Evolutionary conservation across 1,140 invertebrate genomes (phyloP).

Genomic region (Caenorhabditis tropicalis): DNA sequence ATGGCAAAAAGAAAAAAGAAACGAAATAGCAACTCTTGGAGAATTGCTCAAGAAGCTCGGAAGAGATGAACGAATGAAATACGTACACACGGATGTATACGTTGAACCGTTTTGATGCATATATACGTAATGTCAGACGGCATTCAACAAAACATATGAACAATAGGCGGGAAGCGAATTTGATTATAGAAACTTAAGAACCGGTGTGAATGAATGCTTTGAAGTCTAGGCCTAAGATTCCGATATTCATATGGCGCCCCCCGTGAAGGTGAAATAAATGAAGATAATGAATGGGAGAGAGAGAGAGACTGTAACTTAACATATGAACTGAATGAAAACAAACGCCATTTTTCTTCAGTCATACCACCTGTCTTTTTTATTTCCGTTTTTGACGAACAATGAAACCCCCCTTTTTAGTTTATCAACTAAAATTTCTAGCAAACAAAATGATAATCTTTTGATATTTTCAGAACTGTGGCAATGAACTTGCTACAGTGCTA

Average conservation of each 20-base stretch:
- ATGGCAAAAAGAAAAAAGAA: not conserved
- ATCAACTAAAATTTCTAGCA: not conserved
- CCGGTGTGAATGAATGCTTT: slow-evolving; percentile 26
- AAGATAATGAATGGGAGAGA: not conserved
- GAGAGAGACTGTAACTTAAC: not conserved
- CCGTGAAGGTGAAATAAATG: slow-evolving; percentile 17
- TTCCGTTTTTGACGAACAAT: not conserved
- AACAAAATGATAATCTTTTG: not conserved
- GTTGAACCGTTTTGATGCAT: not conserved
- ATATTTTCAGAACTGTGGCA: slow-evolving; percentile 37
- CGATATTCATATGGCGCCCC: not conserved
- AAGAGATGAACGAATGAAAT: slow-evolving; percentile 26
- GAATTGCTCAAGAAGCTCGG: not conserved
- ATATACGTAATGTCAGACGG: not conserved
- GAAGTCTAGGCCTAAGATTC: not conserved
- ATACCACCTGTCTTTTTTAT: not conserved
- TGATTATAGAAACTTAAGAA: slow-evolving; percentile 37
- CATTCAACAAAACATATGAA: slow-evolving; percentile 19
- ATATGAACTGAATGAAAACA: slow-evolving; percentile 13
- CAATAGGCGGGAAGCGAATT: not conserved
- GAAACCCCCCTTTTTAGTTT: not conserved
- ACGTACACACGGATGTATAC: slow-evolving; percentile 14
- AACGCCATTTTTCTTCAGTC: not conserved
- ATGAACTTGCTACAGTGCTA: slow-evolving; percentile 40
- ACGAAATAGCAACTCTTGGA: not conserved